Conservation (phyloP, 2,113 vertebrate genomes). For the Triplophysa rosa region DNA sequence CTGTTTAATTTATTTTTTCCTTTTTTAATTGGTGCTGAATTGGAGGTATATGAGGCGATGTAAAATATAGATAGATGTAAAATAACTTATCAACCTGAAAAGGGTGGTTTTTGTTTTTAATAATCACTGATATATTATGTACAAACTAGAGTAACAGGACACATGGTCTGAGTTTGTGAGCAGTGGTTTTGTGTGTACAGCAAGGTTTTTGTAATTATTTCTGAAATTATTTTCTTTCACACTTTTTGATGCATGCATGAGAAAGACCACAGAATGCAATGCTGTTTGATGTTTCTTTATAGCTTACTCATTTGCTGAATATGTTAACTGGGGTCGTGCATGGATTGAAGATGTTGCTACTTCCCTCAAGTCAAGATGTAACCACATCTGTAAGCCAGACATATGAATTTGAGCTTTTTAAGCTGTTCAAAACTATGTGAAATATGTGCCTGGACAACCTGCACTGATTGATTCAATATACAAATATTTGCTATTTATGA, state of each 20-base stretch:
- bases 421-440: constrained; percentile 12
- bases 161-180: constrained; percentile 8
- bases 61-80: constrained; percentile 7
- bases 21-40: constrained; percentile 31
- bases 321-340: constrained; percentile 50
- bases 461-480: constrained; percentile 27
- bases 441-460: constrained; percentile 43
- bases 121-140: constrained; percentile 40
- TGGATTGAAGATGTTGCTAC: constrained; percentile 46
- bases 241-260: constrained; percentile 60
- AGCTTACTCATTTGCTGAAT: constrained; percentile 43
- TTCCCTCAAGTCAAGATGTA: constrained; percentile 6
- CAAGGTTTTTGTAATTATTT: constrained; percentile 30
- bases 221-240: constrained; percentile 31
- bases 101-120: neutral
- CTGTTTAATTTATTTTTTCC: neutral
- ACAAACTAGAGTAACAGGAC: constrained; percentile 13
- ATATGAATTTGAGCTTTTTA: constrained; percentile 2
- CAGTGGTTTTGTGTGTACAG: constrained; percentile 24
- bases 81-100: constrained; percentile 14
- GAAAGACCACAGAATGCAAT: constrained; percentile 53
- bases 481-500: constrained; percentile 47
- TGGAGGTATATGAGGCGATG: neutral
- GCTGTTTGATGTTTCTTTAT: constrained; percentile 5
- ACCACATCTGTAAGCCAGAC: constrained; percentile 13